These are phyloP conservation scores for Drosophila monieri DNA, from an alignment of 2,888 invertebrate species.

Conservation along the genomic window DNA sequence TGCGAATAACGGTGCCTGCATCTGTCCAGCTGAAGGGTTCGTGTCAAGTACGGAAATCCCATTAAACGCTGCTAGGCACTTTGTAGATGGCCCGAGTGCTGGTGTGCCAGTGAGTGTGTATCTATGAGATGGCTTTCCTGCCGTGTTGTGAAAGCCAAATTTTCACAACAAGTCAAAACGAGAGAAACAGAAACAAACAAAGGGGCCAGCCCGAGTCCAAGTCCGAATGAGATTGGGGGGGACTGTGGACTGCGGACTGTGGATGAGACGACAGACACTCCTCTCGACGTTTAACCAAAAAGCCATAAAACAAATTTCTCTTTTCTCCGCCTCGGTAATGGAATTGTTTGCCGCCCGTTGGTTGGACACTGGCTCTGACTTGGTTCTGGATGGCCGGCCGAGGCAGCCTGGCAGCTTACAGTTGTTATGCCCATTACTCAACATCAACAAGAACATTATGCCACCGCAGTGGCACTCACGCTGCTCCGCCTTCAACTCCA, in stretches of 20 bases:
- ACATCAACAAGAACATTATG: constrained; percentile 78
- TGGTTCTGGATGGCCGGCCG: constrained; percentile 32
- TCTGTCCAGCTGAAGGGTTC: constrained; percentile 51
- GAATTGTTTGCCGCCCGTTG: constrained; percentile 43
- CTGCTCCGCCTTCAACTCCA: constrained; percentile 21
- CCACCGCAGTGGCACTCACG: constrained; percentile 61
- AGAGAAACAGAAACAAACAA: constrained; percentile 55
- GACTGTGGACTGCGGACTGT: too few species aligned
- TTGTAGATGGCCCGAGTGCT: constrained; percentile 13
- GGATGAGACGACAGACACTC: constrained; percentile 36
- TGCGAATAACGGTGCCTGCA: constrained; percentile 30
- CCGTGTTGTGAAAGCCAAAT: constrained; percentile 72
- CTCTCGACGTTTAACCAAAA: constrained; percentile 59
- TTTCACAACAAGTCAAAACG: constrained; percentile 75
- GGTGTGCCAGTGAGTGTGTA: constrained; percentile 14
- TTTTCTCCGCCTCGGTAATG: constrained; percentile 56
- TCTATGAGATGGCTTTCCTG: constrained; percentile 2
- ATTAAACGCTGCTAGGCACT: constrained; percentile 65
- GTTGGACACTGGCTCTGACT: constrained; percentile 27
- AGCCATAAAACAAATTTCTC: constrained; percentile 68
- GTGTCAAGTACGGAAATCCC: constrained; percentile 75
- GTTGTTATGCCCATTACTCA: constrained; percentile 77
- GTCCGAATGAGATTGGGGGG: constrained; percentile 5
- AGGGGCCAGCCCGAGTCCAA: constrained; percentile 26
- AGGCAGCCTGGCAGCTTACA: constrained; percentile 64